Evolutionary conservation across 1,140 invertebrate species (phyloP).

Genomic region (Drosophila rufa): DNA sequence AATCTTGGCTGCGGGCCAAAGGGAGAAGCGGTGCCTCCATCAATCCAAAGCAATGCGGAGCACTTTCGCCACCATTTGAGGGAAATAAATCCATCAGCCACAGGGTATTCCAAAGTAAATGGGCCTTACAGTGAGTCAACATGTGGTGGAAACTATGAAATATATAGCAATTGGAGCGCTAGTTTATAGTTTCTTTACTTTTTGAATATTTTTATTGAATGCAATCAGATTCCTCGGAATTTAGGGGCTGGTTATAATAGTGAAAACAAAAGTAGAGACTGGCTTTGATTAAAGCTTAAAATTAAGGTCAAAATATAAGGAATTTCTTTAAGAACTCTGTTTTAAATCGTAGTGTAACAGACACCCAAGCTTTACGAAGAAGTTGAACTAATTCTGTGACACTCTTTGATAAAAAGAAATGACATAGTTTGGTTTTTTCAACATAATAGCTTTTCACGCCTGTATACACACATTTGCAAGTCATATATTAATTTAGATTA

Average conservation of each 20-base stretch:
- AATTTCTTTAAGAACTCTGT: too few species aligned
- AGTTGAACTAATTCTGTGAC: too few species aligned
- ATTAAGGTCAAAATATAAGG: too few species aligned
- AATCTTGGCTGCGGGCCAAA: slow-evolving; percentile 46
- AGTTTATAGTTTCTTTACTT: neutral
- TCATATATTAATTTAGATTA: slow-evolving; percentile 47
- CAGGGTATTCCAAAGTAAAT: slow-evolving; percentile 27
- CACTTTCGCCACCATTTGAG: slow-evolving; percentile 18
- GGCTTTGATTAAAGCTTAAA: neutral
- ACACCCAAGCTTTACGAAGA: too few species aligned
- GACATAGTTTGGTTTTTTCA: neutral
- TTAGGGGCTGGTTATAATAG: too few species aligned
- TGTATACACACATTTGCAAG: slow-evolving; percentile 1
- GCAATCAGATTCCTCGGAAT: neutral
- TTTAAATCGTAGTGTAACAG: too few species aligned
- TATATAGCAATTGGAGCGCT: neutral
- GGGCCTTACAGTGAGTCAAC: slow-evolving; percentile 17
- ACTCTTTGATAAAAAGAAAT: neutral
- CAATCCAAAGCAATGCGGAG: slow-evolving; percentile 7
- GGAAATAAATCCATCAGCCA: slow-evolving; percentile 21
- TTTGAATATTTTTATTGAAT: neutral
- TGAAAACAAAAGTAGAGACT: neutral
- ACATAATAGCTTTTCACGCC: neutral
- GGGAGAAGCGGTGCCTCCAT: slow-evolving; percentile 25
- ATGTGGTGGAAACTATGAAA: slow-evolving; percentile 3